Percentiles rank a stretch among this genome's conserved stretches.
phyloP scores from a whole-genome alignment of 1,140 invertebrate genomes.

The Archegozetes longisetosus region DNA sequence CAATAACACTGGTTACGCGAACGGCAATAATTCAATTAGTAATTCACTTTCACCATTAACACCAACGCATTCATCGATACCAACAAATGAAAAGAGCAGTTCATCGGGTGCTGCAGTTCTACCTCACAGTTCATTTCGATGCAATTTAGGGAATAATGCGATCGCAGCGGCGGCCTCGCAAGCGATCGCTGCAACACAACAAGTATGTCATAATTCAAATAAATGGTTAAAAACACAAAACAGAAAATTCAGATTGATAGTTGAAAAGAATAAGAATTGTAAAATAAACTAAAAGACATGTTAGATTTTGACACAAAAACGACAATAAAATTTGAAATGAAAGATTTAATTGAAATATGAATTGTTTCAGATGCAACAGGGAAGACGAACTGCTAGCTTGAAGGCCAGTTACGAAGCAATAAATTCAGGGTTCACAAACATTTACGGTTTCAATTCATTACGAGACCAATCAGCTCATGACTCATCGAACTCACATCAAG shows the following conservation, averaged over 20 bases:
- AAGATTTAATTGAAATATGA: too few relatives aligned
- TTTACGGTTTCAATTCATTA: constrained; percentile 1
- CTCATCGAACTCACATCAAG: not conserved
- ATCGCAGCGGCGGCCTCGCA: constrained; percentile 88
- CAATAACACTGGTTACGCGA: not conserved
- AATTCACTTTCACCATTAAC: not conserved
- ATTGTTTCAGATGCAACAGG: constrained; percentile 64
- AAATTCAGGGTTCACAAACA: constrained; percentile 21
- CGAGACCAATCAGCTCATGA: not conserved
- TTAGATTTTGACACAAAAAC: too few relatives aligned
- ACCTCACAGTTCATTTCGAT: constrained; percentile 1
- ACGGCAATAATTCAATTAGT: not conserved
- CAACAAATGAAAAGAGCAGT: constrained; percentile 27
- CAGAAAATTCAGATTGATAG: too few relatives aligned
- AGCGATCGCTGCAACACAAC: constrained; percentile 87
- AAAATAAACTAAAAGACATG: too few relatives aligned
- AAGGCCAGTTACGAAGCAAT: constrained; percentile 88
- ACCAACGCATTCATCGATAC: not conserved
- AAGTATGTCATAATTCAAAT: constrained; percentile 35
- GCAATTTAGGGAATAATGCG: constrained; percentile 57
- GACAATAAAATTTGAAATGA: too few relatives aligned
- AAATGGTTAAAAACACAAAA: not conserved
- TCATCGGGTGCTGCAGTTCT: constrained; percentile 38
- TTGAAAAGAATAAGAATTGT: too few relatives aligned
- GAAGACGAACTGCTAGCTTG: constrained; percentile 73